Percentiles rank a stretch among this genome's conserved stretches.
phyloP scores from a whole-genome alignment of 2,888 invertebrate genomes.

The Tortrix viridana region DNA sequence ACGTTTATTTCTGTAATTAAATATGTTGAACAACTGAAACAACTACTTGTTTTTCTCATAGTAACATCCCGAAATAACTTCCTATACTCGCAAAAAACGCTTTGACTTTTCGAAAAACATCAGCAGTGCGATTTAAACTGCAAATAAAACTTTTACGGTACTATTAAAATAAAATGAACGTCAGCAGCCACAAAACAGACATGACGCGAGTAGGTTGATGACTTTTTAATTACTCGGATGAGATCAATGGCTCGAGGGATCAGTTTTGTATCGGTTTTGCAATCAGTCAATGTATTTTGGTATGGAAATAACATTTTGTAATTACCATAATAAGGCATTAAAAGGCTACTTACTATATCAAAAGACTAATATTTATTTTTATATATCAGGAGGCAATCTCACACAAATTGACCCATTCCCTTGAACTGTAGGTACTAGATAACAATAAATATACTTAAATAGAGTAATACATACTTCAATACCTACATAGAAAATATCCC shows the following conservation, averaged over 20 bases:
- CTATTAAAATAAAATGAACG: conserved; percentile 58
- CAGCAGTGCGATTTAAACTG: conserved; percentile 40
- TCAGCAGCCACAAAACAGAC: conserved; percentile 55
- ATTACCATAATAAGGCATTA: no score
- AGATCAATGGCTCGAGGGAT: conserved; percentile 46
- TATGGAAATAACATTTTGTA: no score
- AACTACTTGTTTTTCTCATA: not conserved
- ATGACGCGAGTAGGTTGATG: conserved; percentile 58
- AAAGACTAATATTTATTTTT: no score
- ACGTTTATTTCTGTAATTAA: no score
- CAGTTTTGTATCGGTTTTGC: conserved; percentile 29
- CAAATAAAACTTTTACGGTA: conserved; percentile 59
- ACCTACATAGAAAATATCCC: no score
- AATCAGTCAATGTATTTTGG: conserved; percentile 28
- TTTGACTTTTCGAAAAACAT: conserved; percentile 19
- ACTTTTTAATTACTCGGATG: conserved; percentile 63
- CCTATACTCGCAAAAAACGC: not conserved
- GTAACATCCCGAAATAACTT: not conserved
- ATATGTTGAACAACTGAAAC: not conserved
- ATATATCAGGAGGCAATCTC: no score
- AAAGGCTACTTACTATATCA: no score
- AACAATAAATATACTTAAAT: no score
- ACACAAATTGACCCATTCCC: no score
- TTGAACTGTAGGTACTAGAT: no score
- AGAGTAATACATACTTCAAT: no score